Percentiles rank a stretch among this genome's conserved stretches.
phyloP scores from a whole-genome alignment of 2,888 invertebrate genomes.

The Helobdella robusta region DNA sequence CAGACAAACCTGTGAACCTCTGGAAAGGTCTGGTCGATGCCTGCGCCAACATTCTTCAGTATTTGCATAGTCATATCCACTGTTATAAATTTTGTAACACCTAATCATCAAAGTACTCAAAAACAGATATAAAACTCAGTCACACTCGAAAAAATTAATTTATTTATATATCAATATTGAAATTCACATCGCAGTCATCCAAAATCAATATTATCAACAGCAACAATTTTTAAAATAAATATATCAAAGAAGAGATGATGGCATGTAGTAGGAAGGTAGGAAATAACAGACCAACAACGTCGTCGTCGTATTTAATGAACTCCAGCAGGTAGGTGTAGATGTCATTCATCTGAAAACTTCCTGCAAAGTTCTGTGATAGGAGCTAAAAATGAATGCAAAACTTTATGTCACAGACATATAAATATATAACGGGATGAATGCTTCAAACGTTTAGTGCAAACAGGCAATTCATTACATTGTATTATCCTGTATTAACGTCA shows the following conservation, averaged over 20 bases:
- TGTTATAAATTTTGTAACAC: too few relatives aligned
- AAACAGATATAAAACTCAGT: too few relatives aligned
- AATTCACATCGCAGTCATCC: not conserved
- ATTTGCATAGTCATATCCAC: conserved; percentile 48
- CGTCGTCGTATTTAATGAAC: conserved; percentile 69
- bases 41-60: conserved; percentile 48
- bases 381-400: conserved; percentile 56
- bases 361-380: conserved; percentile 82
- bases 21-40: conserved; percentile 43
- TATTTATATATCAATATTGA: too few relatives aligned
- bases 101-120: too few relatives aligned
- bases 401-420: too few relatives aligned
- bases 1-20: conserved; percentile 43
- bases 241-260: not conserved
- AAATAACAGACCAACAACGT: conserved; percentile 43
- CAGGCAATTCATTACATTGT: too few relatives aligned
- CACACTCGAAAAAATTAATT: too few relatives aligned
- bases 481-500: too few relatives aligned
- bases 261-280: not conserved
- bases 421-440: too few relatives aligned
- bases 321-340: conserved; percentile 67
- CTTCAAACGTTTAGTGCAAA: too few relatives aligned
- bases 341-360: conserved; percentile 77
- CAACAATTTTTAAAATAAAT: not conserved
- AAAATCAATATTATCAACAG: not conserved